phyloP scores from a whole-genome alignment of 2,797 vertebrate genomes.

The Momotus momota region DNA sequence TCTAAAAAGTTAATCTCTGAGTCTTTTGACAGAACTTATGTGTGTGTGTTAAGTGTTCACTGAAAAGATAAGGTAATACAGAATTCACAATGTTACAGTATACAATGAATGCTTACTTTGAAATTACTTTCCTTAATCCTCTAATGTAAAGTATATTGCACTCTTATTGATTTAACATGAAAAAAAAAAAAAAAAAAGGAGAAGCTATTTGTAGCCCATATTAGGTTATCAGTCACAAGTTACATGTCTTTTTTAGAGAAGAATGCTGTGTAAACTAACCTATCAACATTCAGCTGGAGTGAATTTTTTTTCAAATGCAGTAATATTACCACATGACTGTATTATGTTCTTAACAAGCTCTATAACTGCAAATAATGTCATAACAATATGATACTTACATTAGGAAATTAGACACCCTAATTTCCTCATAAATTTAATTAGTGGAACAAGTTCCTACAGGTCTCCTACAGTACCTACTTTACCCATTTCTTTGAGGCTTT shows the following conservation, averaged over 20 bases:
- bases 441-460: neutral
- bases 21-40: neutral
- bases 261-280: neutral
- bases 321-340: neutral
- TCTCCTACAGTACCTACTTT: neutral
- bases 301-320: neutral
- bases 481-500: neutral
- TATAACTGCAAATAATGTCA: neutral
- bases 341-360: neutral
- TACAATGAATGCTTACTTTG: neutral
- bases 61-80: neutral
- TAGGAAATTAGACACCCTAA: neutral
- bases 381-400: neutral
- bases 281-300: neutral
- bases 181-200: neutral
- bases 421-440: neutral
- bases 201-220: neutral
- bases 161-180: neutral
- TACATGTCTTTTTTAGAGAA: neutral
- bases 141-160: neutral
- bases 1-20: neutral
- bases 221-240: neutral
- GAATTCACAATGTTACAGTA: neutral
- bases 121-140: neutral
- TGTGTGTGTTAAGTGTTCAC: neutral